Base-by-base conservation (phyloP, 2,113 vertebrate genomes). In the Sinocyclocheilus grahami region DNA sequence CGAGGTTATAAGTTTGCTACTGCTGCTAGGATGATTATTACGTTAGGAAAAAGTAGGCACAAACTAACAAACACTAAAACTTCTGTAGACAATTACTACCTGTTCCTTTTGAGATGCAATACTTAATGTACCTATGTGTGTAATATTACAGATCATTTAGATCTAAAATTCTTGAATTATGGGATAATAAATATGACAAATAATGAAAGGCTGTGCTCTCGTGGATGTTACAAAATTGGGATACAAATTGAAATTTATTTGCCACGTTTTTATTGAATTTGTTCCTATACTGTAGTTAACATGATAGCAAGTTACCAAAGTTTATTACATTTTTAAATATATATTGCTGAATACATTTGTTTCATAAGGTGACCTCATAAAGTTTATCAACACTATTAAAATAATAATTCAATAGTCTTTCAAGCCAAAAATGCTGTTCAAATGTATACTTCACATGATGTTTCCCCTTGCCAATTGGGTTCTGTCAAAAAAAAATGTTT, bases 81-180 rank as follows among this genome's bases (percentile, higher is more conserved):
- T 33, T 27, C 71, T 62, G 55, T 84, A 78, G 84, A 30, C 60
- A 78, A 48, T 84, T 78, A 39, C 30, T 69, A 89, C 55, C 14
- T 90, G 90, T 76, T 86, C 14, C 5, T 82, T 86, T 27, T 88
- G 71, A 78, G 78, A 60, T 37, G 3, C 77, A 27, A 60, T 87
- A 85, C 24, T 89, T 79, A 92, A 93, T 91, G 87, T 91, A 93
- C 85, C 82, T 83, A 79, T 86, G 46, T 86, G 5, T 90, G 55
- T 86, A 85, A 86, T 55, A 46, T 13, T 67, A 89, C 63, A 82
- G 30, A 88, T 89, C 55, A 51, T 27, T 81, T 27, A 79, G 65
- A 82, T 92, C 91, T 88, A 86, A 89, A 90, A 85, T 86, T 86
- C 65, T 78, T 63, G 62, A 74, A 12, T 39, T n/a, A 24, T 75